Evolutionary conservation across 2,113 vertebrate genomes (phyloP), one percentile per base, ranked within the genome.

Genomic region (Sander vitreus): DNA sequence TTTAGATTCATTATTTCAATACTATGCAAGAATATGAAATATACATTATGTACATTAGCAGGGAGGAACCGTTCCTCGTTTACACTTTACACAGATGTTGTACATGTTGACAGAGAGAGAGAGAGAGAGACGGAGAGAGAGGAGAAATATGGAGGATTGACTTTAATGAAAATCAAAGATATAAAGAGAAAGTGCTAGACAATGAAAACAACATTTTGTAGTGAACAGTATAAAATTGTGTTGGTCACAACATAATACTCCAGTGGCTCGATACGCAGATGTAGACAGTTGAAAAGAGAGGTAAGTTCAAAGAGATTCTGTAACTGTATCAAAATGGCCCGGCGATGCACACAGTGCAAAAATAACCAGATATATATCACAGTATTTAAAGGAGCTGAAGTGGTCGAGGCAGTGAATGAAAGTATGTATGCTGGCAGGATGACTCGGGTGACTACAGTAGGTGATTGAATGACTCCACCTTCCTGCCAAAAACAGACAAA

Each of bases 21-120:
- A 81, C 87, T 89, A 88, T 59, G 72, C 80, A 85, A 88, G 67
- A 85, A 80, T 65, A 85, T 84, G 33, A 87, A 89, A 91, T 90
- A 90, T 91, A 91, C 76, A 93, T 70, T 89, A 94, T 93, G 55
- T 91, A 90, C 85, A 92, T 79, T 74, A 53, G 75, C 66, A 55
- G 63, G 30, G 45, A 74, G 19, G 66, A 88, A 63, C 23, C 2
- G 4, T 58, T 83, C 65, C 87, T 81, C 51, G 10, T 78, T 60
- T 58, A 79, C 57, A 67, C 43, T 65, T 80, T 54, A 78, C 67
- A 90, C 33, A 85, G 64, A 80, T 73, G 27, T 80, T 54, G 33
- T 58, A 65, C 45, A 76, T 5, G 39, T 45, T 57, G 58, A 68
- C 43, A 76, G 39, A 57, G 62, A 72, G 63, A 76, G 39, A 57